A percentile compares a stretch with the other conserved stretches of the same genome.
Evolutionary conservation across 2,797 vertebrate species (phyloP).

Genomic region (Epinephelus awoara): DNA sequence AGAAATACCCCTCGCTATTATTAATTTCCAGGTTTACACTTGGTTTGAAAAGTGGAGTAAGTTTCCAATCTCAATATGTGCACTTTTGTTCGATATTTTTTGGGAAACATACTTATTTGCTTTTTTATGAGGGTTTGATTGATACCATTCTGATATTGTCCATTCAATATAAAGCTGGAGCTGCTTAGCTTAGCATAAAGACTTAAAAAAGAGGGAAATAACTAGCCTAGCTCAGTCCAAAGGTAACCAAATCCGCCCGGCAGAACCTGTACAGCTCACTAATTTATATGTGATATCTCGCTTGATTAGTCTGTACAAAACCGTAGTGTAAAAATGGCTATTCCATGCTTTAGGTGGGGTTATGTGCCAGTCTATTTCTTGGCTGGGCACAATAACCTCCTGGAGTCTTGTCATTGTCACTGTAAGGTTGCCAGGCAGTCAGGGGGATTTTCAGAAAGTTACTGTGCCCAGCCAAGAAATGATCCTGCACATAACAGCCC

Average conservation of each 20-base stretch:
- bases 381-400: neutral
- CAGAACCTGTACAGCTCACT: neutral
- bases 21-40: constrained; percentile 67
- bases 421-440: too few relatives aligned
- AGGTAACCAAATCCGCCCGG: neutral
- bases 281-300: neutral
- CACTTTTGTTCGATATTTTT: neutral
- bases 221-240: neutral
- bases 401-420: too few relatives aligned
- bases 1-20: constrained; percentile 54
- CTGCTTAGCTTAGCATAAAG: neutral
- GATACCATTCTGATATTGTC: neutral
- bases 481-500: neutral
- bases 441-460: too few relatives aligned
- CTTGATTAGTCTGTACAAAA: neutral
- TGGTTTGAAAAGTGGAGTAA: constrained; percentile 35
- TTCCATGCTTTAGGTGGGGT: neutral
- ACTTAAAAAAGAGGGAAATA: neutral
- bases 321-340: neutral
- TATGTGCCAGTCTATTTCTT: neutral
- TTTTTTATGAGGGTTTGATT: constrained; percentile 1
- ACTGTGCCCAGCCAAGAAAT: too few relatives aligned
- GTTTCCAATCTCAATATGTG: constrained; percentile 7
- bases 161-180: neutral
- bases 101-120: neutral